These are phyloP conservation scores for Malurus elegans DNA, from an alignment of 2,113 vertebrate species.

Conservation along the genomic window DNA sequence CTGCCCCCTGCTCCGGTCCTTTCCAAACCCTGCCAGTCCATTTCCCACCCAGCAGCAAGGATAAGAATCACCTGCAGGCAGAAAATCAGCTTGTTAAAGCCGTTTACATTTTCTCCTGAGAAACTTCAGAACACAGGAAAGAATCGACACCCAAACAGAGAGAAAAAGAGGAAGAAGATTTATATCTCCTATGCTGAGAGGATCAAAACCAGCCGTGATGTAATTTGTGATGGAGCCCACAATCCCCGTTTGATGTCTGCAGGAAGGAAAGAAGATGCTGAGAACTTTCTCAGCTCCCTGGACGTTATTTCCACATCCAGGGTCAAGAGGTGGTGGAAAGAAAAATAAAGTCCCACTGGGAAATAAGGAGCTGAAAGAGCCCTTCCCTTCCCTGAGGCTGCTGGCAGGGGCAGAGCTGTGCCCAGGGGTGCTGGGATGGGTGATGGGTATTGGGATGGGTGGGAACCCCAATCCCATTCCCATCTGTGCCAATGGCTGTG, in stretches of 20 bases:
- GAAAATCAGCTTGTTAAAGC: neutral
- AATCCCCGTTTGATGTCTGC: constrained; percentile 56
- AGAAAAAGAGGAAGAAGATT: constrained; percentile 45
- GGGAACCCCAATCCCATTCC: neutral
- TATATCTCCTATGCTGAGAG: constrained; percentile 16
- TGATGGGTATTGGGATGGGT: neutral
- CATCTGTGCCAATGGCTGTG: neutral
- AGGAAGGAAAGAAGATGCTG: constrained; percentile 74
- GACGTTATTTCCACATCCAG: constrained; percentile 53
- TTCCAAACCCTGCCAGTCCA: neutral
- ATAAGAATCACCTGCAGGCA: neutral
- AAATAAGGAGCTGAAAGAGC: constrained; percentile 58
- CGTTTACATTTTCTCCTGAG: constrained; percentile 3
- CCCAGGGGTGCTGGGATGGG: neutral
- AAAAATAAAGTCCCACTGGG: constrained; percentile 44
- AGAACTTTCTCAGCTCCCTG: constrained; percentile 67
- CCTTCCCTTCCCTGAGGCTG: neutral
- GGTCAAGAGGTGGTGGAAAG: constrained; percentile 68
- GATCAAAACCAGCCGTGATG: constrained; percentile 53
- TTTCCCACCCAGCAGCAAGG: neutral
- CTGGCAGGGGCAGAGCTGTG: neutral
- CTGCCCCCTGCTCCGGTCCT: neutral
- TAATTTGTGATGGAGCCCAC: constrained; percentile 13
- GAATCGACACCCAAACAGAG: constrained; percentile 28
- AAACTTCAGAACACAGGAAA: constrained; percentile 48